A percentile compares a stretch with the other conserved stretches of the same genome.
Evolutionary conservation across 2,888 invertebrate species (phyloP).

Genomic region (Andrena camellia): DNA sequence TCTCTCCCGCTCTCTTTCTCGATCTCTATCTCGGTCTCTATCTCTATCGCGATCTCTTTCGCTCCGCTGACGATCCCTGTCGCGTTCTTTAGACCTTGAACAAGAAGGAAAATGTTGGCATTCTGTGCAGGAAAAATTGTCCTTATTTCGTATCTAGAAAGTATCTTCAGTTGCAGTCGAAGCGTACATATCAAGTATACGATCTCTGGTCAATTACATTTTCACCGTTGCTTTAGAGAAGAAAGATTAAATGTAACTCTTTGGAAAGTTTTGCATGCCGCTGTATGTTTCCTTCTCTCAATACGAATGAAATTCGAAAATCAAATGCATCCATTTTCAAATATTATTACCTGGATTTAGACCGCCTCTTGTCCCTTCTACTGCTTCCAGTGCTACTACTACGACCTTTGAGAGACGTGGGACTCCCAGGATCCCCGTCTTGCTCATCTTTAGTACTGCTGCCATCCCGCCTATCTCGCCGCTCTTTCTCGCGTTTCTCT

Average conservation of each 20-base stretch:
- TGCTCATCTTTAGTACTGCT: constrained; percentile 84
- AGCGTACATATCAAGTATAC: no score
- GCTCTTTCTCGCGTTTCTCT: constrained; percentile 86
- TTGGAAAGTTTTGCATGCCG: no score
- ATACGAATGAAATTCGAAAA: no score
- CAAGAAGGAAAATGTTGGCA: constrained; percentile 5
- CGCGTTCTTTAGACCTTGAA: constrained; percentile 81
- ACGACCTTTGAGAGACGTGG: constrained; percentile 80
- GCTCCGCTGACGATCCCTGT: constrained; percentile 83
- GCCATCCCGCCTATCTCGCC: constrained; percentile 84
- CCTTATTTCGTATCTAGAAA: not conserved
- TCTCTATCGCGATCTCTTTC: constrained; percentile 83
- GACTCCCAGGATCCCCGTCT: constrained; percentile 80
- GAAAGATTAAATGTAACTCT: no score
- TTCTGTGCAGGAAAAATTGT: not conserved
- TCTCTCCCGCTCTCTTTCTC: constrained; percentile 85
- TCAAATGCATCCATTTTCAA: not conserved
- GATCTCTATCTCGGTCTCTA: constrained; percentile 87
- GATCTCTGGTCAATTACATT: no score
- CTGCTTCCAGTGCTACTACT: constrained; percentile 81
- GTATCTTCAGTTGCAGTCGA: not conserved
- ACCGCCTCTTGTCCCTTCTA: constrained; percentile 84
- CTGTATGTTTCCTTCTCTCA: no score
- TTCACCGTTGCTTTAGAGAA: no score
- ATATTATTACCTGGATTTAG: constrained; percentile 85